Base-by-base conservation (phyloP, 1,140 invertebrate genomes). In the Rhizoglyphus robini region DNA sequence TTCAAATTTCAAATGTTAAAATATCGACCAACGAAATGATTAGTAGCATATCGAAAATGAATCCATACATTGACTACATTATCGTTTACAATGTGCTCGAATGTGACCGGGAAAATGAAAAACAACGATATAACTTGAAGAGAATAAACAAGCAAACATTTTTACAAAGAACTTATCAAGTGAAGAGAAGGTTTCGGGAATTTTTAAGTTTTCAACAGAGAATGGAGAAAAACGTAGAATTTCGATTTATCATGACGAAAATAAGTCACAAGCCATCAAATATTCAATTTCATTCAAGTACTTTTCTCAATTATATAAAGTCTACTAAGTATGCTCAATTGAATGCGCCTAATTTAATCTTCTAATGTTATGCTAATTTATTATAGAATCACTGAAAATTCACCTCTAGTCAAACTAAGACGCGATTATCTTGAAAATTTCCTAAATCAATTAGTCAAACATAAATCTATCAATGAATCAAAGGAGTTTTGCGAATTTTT, bases 401-500 rank as follows among this genome's bases (percentile, higher is more conserved):
- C 58, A 34, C n/a, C 58, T n/a, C 27, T 60, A 11, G 58, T 60
- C 15, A 15, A 46, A 60, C 25, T 29, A 3, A 18, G 58, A 32
- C 15, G 30, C 11, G 58, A 60, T n/a, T 29, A 27, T 60, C 29
- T 60, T 15, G 15, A 15, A 27, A 27, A 27, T 23, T 60, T 60
- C 36, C 58, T 60, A 1, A 30, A 38, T 32, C 15, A 60, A 32
- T 23, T 60, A 18, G 1, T 32, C 4, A 11, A 32, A n/a, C 3
- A 29, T 3, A 60, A 60, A 32, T 13, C 27, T 34, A 60, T 60
- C 27, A 60, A 60, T 46, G 58, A 60, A 46, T 60, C 58, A 2
- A 34, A 46, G n/a, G 58, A 60, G 27, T 60, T 60, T 30, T 60
- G 58, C n/a, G 58, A 60, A 46, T 60, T 60, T 60, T 32, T 60